phyloP scores from a whole-genome alignment of 2,113 vertebrate genomes.

The Isurus oxyrinchus region DNA sequence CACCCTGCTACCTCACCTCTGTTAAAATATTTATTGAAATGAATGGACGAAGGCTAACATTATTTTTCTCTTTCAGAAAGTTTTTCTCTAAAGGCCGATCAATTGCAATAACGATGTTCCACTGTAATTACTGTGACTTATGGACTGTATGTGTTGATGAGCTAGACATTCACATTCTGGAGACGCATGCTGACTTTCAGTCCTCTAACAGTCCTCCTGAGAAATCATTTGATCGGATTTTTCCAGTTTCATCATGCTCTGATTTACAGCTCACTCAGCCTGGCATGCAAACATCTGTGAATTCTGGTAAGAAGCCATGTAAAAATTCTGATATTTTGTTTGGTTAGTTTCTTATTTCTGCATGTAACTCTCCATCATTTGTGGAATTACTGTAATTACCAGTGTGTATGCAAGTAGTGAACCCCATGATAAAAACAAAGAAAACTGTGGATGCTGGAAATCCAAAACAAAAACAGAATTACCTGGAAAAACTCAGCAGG shows the following conservation, averaged over 20 bases:
- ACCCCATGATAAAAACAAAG: too few relatives aligned
- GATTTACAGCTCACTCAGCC: not conserved
- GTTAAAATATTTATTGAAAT: not conserved
- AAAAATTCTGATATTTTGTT: not conserved
- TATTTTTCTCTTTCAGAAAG: not conserved
- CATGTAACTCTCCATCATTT: not conserved
- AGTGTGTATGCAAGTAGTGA: not conserved
- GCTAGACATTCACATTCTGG: conserved; percentile 4
- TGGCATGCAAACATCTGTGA: not conserved
- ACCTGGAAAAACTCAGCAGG: too few relatives aligned
- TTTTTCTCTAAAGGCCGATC: not conserved
- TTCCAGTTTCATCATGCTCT: not conserved
- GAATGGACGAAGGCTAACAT: not conserved
- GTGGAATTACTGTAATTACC: not conserved
- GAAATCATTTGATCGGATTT: not conserved
- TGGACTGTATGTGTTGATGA: not conserved
- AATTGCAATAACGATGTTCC: not conserved
- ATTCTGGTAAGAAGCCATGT: not conserved
- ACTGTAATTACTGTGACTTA: not conserved
- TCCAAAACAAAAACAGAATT: too few relatives aligned
- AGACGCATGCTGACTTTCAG: not conserved
- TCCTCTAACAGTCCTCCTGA: not conserved
- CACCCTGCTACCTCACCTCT: not conserved
- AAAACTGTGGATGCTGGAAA: too few relatives aligned
- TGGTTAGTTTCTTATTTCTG: not conserved